phyloP scores from a whole-genome alignment of 2,888 invertebrate species.

The Hirudinaria manillensis region DNA sequence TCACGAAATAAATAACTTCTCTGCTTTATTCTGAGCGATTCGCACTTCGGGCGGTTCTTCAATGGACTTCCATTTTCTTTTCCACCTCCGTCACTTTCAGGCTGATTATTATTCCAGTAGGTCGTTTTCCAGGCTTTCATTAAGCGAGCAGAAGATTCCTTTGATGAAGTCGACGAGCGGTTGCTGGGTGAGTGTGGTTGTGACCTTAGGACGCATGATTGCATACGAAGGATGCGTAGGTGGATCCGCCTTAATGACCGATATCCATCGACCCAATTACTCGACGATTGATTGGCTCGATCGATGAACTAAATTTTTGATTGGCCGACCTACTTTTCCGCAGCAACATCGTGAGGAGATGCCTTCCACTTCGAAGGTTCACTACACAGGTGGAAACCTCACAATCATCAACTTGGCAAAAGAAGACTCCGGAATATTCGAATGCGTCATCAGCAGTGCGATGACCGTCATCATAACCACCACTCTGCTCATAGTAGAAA shows the following conservation, averaged over 20 bases:
- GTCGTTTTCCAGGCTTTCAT: no score
- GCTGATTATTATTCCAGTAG: no score
- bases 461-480: slow-evolving; percentile 88
- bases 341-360: slow-evolving; percentile 44
- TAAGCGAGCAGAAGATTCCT: no score
- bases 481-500: slow-evolving; percentile 53
- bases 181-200: no score
- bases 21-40: no score
- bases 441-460: slow-evolving; percentile 89
- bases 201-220: no score
- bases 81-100: no score
- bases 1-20: no score
- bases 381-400: slow-evolving; percentile 74
- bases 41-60: no score
- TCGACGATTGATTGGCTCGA: neutral
- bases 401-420: slow-evolving; percentile 80
- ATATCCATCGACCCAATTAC: slow-evolving; percentile 1
- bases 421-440: slow-evolving; percentile 87
- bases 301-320: neutral
- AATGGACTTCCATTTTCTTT: no score
- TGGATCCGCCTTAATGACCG: neutral
- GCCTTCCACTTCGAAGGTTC: slow-evolving; percentile 57
- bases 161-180: no score
- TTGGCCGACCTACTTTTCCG: no score
- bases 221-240: neutral